Percentiles rank a stretch among this genome's conserved stretches.
Conservation (phyloP, 1,140 invertebrate species). For the Trichogramma pretiosum region DNA sequence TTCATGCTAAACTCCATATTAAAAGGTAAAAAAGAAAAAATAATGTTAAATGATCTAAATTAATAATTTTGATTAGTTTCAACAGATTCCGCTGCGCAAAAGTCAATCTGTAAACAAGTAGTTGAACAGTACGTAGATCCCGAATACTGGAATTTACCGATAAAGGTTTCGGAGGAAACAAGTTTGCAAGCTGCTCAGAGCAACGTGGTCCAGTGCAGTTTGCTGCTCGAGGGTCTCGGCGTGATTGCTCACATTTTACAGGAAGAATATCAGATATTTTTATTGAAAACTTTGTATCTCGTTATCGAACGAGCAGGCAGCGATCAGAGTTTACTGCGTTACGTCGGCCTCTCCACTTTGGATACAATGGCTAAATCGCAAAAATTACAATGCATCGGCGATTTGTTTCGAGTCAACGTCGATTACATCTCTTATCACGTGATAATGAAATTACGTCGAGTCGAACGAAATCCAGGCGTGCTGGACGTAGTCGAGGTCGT, state of each 20-base stretch:
- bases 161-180: conserved; percentile 35
- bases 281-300: conserved; percentile 57
- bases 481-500: conserved; percentile 54
- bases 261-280: conserved; percentile 45
- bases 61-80: conserved; percentile 26
- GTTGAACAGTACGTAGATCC: conserved; percentile 47
- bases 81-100: conserved; percentile 20
- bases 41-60: conserved; percentile 5
- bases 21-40: conserved; percentile 32
- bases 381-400: conserved; percentile 41
- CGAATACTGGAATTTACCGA: conserved; percentile 51
- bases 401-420: conserved; percentile 51
- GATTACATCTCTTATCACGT: conserved; percentile 62
- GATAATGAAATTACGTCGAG: conserved; percentile 50
- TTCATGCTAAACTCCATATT: conserved; percentile 48
- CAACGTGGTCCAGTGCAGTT: conserved; percentile 52
- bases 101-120: conserved; percentile 39
- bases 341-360: conserved; percentile 48
- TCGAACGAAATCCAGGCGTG: conserved; percentile 45
- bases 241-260: conserved; percentile 46
- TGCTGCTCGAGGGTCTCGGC: conserved; percentile 56
- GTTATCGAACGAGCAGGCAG: conserved; percentile 58
- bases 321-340: conserved; percentile 46
- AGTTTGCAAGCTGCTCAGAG: conserved; percentile 45
- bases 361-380: conserved; percentile 46